These are phyloP conservation scores for Siniperca knerii DNA, from an alignment of 2,113 vertebrate species.

Conservation along the genomic window DNA sequence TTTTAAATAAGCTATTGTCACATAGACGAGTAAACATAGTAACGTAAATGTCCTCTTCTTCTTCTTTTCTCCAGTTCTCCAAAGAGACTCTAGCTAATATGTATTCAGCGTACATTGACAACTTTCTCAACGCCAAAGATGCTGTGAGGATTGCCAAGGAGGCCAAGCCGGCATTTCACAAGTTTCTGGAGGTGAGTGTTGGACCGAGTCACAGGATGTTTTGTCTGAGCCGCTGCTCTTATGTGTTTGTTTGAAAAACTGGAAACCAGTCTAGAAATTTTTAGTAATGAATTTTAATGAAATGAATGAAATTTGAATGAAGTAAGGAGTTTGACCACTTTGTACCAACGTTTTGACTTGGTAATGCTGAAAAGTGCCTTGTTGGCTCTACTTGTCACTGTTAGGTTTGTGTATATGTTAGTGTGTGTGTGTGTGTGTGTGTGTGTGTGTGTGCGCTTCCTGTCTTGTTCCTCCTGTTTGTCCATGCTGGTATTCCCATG, in stretches of 20 bases:
- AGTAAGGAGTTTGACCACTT: not conserved
- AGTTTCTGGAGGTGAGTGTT: slow-evolving; percentile 94
- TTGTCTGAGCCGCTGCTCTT: not conserved
- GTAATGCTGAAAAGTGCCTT: not conserved
- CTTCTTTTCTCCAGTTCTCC: slow-evolving; percentile 89
- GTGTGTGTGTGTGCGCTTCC: not conserved
- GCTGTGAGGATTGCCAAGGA: slow-evolving; percentile 97
- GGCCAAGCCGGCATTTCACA: slow-evolving; percentile 95
- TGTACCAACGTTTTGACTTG: not conserved
- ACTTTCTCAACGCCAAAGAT: slow-evolving; percentile 98
- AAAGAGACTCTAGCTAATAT: slow-evolving; percentile 96
- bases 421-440: not conserved
- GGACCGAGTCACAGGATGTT: slow-evolving; percentile 31
- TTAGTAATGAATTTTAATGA: too few relatives aligned
- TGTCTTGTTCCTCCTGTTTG: slow-evolving; percentile 4
- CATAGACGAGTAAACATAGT: not conserved
- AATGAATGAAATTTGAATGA: too few relatives aligned
- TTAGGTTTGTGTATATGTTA: too few relatives aligned
- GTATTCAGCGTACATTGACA: slow-evolving; percentile 98
- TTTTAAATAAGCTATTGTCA: not conserved
- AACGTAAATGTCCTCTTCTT: not conserved
- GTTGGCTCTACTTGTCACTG: not conserved
- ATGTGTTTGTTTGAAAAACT: slow-evolving; percentile 9
- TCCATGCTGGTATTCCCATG: not conserved
- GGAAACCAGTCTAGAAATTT: not conserved